Evolutionary conservation across 1,140 invertebrate genomes (phyloP), one percentile per base, ranked within the genome.

Genomic region (Meloidogyne hapla): DNA sequence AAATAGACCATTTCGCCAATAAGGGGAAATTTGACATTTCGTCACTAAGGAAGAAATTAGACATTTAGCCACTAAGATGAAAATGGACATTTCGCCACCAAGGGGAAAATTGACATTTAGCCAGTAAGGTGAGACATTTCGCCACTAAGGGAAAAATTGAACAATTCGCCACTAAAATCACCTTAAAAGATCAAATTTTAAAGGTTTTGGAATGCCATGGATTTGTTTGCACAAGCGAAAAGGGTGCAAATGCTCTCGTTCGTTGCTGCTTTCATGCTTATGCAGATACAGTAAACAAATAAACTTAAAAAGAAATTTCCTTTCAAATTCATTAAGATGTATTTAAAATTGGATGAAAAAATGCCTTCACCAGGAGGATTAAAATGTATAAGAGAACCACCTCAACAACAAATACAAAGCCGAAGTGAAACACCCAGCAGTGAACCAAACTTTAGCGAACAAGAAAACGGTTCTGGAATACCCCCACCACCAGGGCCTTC

Each of bases 131-230:
- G 13, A 18, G 45, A 48, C 48, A 21, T 56, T 56, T 56, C n/a
- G 48, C n/a, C 48, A 56, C n/a, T n/a, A 56, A 56, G 0, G n/a
- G 1, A 0, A 56, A 56, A 56, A 56, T n/a, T 56, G n/a, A n/a
- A n/a, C n/a, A 56, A n/a, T 56, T 56, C 4, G 48, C 5, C 42
- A 45, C 42, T 2, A 45, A 45, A 1, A 45, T n/a, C n/a, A n/a
- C n/a, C n/a, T n/a, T n/a, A n/a, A n/a, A 45, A 48, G 15, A 4
- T 13, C 8, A 1, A 23, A 18, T 64, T 45, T 71, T 81, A 45
- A 25, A 84, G 79, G 88, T 99, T 18, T 90, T 99, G 13, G 96
- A 99, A 89, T 99, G 96, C 90, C 96, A 99, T 89, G 94, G 94
- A 33, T 99, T 99, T 88, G 94, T 99, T 82, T 98, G 95, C 88